A percentile compares a stretch with the other conserved stretches of the same genome.
Evolutionary conservation across 37 sponge, comb jelly and placozoan species (phyloP).

Genomic region (Spongia lamella): DNA sequence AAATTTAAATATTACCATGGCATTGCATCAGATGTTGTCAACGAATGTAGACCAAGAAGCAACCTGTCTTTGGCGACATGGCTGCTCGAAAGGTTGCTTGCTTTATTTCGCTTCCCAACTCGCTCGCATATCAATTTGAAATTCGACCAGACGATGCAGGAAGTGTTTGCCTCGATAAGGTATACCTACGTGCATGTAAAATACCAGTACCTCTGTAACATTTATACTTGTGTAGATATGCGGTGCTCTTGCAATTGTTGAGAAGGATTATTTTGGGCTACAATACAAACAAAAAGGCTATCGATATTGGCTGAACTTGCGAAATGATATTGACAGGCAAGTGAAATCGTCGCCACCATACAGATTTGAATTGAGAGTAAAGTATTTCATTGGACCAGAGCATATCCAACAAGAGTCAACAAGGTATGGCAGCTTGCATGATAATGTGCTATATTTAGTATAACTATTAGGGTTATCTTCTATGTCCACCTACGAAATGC

Average conservation of each 20-base stretch:
- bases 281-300: slow-evolving; percentile 22
- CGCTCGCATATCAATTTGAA: no score
- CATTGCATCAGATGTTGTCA: no score
- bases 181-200: no score
- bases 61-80: no score
- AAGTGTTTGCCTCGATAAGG: no score
- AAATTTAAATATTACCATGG: no score
- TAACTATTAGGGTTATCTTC: slow-evolving; percentile 46
- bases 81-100: no score
- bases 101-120: no score
- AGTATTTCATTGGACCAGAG: slow-evolving; percentile 63
- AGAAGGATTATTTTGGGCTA: slow-evolving; percentile 79
- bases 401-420: slow-evolving; percentile 61
- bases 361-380: slow-evolving; percentile 56
- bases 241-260: slow-evolving; percentile 68
- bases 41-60: no score
- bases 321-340: slow-evolving; percentile 47
- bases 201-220: no score
- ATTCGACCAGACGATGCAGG: no score
- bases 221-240: slow-evolving; percentile 52
- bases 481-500: slow-evolving; percentile 55
- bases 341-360: slow-evolving; percentile 57
- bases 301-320: slow-evolving; percentile 65
- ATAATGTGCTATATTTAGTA: neutral
- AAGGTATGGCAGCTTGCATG: slow-evolving; percentile 26